phyloP scores from a whole-genome alignment of 2,888 invertebrate species.

The Criorhina ranunculi region DNA sequence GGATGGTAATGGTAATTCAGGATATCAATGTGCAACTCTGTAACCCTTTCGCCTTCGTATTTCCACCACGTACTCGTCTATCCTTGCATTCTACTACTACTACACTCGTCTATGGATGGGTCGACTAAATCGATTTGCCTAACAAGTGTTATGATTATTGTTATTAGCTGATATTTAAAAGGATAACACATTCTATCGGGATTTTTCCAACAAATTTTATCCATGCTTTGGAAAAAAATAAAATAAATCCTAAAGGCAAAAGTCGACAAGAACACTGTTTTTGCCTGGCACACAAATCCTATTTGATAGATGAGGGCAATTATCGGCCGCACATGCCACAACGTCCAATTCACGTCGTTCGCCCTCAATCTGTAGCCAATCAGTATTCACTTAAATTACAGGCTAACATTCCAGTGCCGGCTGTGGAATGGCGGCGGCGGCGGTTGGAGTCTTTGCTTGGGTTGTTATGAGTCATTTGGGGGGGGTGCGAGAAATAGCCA shows the following conservation, averaged over 20 bases:
- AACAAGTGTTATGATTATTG: constrained; percentile 74
- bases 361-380: constrained; percentile 74
- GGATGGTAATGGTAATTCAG: constrained; percentile 63
- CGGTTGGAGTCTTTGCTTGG: constrained; percentile 37
- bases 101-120: constrained; percentile 29
- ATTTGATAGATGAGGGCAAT: constrained; percentile 77
- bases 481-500: constrained; percentile 52
- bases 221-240: constrained; percentile 15
- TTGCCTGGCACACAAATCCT: constrained; percentile 69
- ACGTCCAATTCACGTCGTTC: constrained; percentile 72
- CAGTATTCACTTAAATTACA: constrained; percentile 77
- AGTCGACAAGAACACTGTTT: constrained; percentile 45
- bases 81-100: constrained; percentile 25
- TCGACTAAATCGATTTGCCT: constrained; percentile 69
- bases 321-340: constrained; percentile 76
- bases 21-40: constrained; percentile 51
- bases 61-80: background rate
- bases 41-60: constrained; percentile 35
- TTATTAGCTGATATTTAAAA: constrained; percentile 66
- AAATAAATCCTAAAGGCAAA: constrained; percentile 14
- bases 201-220: constrained; percentile 56
- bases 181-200: constrained; percentile 66
- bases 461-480: constrained; percentile 60
- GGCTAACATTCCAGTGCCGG: constrained; percentile 72
- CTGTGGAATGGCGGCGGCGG: constrained; percentile 3